A percentile compares a stretch with the other conserved stretches of the same genome.
phyloP scores from a whole-genome alignment of 37 sponge, comb jelly and placozoan species.

The Oscarella lobularis region DNA sequence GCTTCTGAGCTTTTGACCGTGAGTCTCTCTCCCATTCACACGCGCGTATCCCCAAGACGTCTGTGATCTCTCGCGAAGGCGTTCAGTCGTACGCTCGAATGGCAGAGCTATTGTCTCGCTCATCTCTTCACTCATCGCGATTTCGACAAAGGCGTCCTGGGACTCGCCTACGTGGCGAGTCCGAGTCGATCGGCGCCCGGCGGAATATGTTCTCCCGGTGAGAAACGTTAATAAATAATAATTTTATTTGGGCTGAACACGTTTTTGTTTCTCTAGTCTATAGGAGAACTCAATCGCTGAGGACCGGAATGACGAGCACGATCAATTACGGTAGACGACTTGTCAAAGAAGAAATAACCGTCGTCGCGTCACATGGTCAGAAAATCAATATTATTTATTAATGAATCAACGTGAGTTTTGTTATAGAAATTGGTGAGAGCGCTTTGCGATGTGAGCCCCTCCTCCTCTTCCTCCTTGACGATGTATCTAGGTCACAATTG shows the following conservation, averaged over 20 bases:
- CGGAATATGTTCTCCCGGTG: conserved; percentile 16
- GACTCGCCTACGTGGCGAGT: conserved; percentile 31
- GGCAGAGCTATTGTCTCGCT: conserved; percentile 18
- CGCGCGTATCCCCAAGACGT: too few species aligned
- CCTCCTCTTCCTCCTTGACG: conserved; percentile 5
- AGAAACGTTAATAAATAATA: background rate
- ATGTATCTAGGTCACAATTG: conserved; percentile 18
- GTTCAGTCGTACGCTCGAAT: conserved; percentile 8
- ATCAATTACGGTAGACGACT: conserved; percentile 18
- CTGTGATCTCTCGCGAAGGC: background rate
- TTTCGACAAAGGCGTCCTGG: conserved; percentile 13
- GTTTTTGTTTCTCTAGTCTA: background rate
- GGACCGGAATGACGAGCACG: conserved; percentile 13
- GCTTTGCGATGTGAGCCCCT: background rate
- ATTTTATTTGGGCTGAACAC: background rate
- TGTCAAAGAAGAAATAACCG: conserved; percentile 9
- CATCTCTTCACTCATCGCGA: conserved; percentile 30
- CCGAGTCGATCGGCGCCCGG: conserved; percentile 13
- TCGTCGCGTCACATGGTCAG: conserved; percentile 4
- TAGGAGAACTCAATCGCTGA: background rate
- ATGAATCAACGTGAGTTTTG: background rate
- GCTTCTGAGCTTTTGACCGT: too few species aligned
- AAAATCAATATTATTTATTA: background rate
- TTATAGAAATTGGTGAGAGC: background rate
- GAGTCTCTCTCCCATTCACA: background rate